These are phyloP conservation scores for Scomber colias DNA, from an alignment of 2,113 vertebrate genomes.

Conservation along the genomic window DNA sequence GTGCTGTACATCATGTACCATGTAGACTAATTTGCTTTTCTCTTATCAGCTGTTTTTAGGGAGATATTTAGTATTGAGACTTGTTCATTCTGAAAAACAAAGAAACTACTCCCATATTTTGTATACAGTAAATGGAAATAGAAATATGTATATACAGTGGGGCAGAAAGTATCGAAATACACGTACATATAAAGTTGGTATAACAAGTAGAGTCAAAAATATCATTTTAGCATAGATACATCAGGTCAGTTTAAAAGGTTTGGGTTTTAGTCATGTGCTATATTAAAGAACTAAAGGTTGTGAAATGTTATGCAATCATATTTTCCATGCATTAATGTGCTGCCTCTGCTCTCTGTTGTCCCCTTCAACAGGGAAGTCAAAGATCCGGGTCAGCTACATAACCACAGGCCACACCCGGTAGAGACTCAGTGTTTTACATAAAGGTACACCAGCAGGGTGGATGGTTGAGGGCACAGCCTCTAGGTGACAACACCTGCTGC, in stretches of 20 bases:
- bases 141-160: background rate
- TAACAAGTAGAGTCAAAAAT: background rate
- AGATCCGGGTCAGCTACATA: constrained; percentile 15
- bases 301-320: background rate
- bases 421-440: constrained; percentile 24
- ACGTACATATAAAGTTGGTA: background rate
- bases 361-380: background rate
- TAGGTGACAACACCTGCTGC: too few relatives aligned
- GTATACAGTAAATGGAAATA: background rate
- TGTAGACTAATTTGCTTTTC: background rate
- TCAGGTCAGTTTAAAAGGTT: background rate
- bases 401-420: background rate
- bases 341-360: background rate
- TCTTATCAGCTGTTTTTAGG: background rate
- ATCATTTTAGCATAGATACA: background rate
- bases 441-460: background rate
- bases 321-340: background rate
- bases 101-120: background rate
- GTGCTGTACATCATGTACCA: background rate
- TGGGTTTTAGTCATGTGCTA: background rate
- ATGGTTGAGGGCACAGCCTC: background rate
- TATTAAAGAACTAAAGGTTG: background rate
- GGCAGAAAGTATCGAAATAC: background rate
- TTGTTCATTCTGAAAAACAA: constrained; percentile 10
- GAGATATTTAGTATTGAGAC: background rate